A percentile compares a stretch with the other conserved stretches of the same genome.
Conservation (phyloP, 1,140 invertebrate species). For the Papilio dardanus region DNA sequence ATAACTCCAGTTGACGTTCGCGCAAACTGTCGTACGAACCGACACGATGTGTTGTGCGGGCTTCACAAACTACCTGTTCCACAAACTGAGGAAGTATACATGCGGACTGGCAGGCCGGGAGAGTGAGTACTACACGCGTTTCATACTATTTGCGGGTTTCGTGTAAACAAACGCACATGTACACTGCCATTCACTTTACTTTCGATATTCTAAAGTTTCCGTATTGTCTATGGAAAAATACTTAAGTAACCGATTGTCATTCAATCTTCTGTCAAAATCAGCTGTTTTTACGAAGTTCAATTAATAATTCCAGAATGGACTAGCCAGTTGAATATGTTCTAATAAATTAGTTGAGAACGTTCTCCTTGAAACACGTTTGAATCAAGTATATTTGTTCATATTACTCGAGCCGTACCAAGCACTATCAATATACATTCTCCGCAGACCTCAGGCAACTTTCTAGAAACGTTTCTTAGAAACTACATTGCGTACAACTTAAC, state of each 20-base stretch:
- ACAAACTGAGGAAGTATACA: constrained; percentile 77
- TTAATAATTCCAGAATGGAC: neutral
- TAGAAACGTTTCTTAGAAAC: constrained; percentile 40
- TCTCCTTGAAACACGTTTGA: constrained; percentile 27
- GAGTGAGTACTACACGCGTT: constrained; percentile 64
- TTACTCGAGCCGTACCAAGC: constrained; percentile 19
- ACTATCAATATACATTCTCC: constrained; percentile 29
- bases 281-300: constrained; percentile 16
- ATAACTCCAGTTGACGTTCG: constrained; percentile 55
- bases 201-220: constrained; percentile 1
- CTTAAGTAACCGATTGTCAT: neutral
- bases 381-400: constrained; percentile 25
- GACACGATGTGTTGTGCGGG: constrained; percentile 74
- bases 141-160: constrained; percentile 33
- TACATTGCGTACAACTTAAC: constrained; percentile 23
- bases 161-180: constrained; percentile 38
- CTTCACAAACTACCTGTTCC: constrained; percentile 72
- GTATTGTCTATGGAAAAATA: constrained; percentile 13
- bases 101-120: constrained; percentile 73
- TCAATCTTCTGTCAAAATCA: constrained; percentile 26
- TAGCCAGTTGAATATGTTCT: constrained; percentile 7
- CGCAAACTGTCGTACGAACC: constrained; percentile 48
- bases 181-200: constrained; percentile 1
- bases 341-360: neutral
- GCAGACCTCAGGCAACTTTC: constrained; percentile 39